A percentile compares a stretch with the other conserved stretches of the same genome.
These are phyloP conservation scores for Drosophila neocordata DNA, from an alignment of 1,140 invertebrate species.

Conservation along the genomic window DNA sequence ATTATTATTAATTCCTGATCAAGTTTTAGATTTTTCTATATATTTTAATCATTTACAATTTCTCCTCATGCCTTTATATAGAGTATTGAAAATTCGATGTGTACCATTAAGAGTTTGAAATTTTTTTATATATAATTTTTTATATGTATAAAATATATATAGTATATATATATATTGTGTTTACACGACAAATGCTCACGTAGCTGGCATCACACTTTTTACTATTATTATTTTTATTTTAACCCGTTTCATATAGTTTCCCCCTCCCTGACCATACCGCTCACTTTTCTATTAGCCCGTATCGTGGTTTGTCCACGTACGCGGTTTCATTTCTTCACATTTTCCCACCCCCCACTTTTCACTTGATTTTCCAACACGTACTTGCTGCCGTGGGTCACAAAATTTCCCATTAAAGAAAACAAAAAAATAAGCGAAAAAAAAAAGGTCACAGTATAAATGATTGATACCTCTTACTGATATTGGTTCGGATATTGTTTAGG, in stretches of 20 bases:
- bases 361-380: conserved; percentile 9
- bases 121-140: background rate
- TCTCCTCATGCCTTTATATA: too few species aligned
- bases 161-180: conserved; percentile 49
- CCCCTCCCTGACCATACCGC: background rate
- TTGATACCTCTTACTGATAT: conserved; percentile 9
- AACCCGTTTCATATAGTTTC: background rate
- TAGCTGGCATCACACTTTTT: conserved; percentile 7
- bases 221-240: conserved; percentile 11
- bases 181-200: conserved; percentile 74
- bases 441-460: background rate
- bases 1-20: too few species aligned
- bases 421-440: background rate
- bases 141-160: background rate
- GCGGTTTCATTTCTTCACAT: background rate
- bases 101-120: background rate
- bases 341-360: background rate
- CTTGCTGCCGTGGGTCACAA: background rate
- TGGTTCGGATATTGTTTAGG: background rate
- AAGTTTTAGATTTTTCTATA: too few species aligned
- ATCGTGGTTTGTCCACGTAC: conserved; percentile 9
- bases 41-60: too few species aligned
- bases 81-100: background rate
- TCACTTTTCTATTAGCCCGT: conserved; percentile 9
- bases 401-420: conserved; percentile 8